A percentile compares a stretch with the other conserved stretches of the same genome.
phyloP scores from a whole-genome alignment of 2,888 invertebrate species.

The Amphiduros pacificus region DNA sequence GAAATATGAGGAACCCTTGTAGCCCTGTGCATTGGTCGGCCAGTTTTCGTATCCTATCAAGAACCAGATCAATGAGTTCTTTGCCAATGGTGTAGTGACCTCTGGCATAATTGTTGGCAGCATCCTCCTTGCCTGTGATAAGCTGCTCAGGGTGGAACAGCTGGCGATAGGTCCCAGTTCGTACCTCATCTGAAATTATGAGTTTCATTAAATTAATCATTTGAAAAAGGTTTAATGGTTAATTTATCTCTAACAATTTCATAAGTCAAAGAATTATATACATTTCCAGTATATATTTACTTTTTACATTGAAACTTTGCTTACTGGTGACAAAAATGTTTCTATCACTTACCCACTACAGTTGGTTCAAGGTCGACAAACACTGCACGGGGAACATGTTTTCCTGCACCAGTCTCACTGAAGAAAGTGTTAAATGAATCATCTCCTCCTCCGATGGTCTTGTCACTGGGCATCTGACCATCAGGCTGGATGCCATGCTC shows the following conservation, averaged over 20 bases:
- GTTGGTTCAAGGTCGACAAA: slow-evolving; percentile 96
- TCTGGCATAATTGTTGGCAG: slow-evolving; percentile 82
- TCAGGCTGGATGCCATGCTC: no score
- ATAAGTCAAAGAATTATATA: no score
- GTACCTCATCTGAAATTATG: slow-evolving; percentile 47
- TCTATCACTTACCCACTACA: slow-evolving; percentile 68
- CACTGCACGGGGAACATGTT: slow-evolving; percentile 89
- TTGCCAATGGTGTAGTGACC: slow-evolving; percentile 77
- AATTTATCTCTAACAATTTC: no score
- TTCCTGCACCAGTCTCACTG: slow-evolving; percentile 53
- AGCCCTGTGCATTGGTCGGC: slow-evolving; percentile 78
- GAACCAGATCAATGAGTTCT: slow-evolving; percentile 73
- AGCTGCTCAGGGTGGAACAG: slow-evolving; percentile 58
- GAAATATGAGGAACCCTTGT: slow-evolving; percentile 85
- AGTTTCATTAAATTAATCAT: no score
- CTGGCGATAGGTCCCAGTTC: slow-evolving; percentile 52
- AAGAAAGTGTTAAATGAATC: slow-evolving; percentile 7
- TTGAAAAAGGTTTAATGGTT: no score
- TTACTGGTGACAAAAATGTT: no score
- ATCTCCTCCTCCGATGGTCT: no score
- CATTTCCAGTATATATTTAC: no score
- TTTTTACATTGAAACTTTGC: no score
- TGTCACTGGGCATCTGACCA: no score
- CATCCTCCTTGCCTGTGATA: slow-evolving; percentile 75
- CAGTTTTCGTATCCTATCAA: slow-evolving; percentile 72